phyloP scores from a whole-genome alignment of 2,797 vertebrate species.

The Sebastes flavidus region DNA sequence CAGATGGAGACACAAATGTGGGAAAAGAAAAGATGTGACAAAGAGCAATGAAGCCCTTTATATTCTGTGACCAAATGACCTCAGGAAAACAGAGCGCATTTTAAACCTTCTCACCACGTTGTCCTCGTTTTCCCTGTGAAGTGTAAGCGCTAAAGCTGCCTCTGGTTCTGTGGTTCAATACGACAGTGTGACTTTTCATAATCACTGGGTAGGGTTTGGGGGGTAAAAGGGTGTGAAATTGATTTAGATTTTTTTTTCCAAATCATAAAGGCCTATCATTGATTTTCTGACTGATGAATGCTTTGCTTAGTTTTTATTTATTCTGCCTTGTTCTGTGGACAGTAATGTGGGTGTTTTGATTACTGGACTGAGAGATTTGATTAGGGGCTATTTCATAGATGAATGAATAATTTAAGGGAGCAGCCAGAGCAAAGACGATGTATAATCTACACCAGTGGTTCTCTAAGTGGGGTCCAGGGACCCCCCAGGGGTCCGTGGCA shows the following conservation, averaged over 20 bases:
- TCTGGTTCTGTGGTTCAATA: neutral
- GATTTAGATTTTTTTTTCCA: neutral
- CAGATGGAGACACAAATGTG: neutral
- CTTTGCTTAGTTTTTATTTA: neutral
- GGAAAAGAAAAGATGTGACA: neutral
- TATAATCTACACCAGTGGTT: neutral
- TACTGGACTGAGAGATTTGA: neutral
- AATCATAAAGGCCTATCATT: neutral
- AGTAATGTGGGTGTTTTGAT: neutral
- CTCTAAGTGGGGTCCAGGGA: too few species aligned
- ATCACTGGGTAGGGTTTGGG: neutral
- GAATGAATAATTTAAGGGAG: neutral
- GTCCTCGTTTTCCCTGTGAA: neutral
- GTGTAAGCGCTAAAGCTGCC: neutral
- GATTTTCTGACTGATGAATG: slow-evolving; percentile 12
- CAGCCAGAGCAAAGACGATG: neutral
- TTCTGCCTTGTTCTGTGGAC: neutral
- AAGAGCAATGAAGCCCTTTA: neutral
- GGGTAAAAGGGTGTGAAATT: slow-evolving; percentile 1
- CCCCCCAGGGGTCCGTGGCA: too few species aligned
- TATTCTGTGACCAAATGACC: neutral
- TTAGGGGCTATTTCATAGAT: neutral
- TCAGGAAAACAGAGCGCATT: neutral
- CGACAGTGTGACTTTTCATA: neutral
- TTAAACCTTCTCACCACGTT: neutral